These are phyloP conservation scores for Scolopax rusticola DNA, from an alignment of 2,797 vertebrate genomes.

Conservation along the genomic window DNA sequence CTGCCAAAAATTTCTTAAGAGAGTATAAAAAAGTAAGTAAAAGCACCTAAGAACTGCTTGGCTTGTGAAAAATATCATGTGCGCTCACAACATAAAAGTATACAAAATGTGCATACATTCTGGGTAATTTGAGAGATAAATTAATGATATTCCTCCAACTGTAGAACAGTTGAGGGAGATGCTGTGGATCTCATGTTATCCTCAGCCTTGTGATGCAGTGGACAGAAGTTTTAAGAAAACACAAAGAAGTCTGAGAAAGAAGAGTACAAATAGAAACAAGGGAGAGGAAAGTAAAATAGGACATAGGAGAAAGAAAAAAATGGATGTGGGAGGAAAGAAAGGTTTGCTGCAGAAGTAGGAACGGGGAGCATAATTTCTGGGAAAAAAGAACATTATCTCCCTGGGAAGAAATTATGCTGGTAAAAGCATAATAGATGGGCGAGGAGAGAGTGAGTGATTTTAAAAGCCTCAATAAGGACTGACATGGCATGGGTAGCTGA, in stretches of 20 bases:
- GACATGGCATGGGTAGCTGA: neutral
- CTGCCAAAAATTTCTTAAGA: neutral
- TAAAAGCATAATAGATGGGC: neutral
- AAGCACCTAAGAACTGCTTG: neutral
- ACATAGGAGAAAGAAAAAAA: neutral
- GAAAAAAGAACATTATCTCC: neutral
- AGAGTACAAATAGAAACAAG: neutral
- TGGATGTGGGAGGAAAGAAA: neutral
- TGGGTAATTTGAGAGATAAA: neutral
- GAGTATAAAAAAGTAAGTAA: neutral
- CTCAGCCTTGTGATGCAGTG: neutral
- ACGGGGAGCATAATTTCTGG: neutral
- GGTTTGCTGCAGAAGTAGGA: neutral
- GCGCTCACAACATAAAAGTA: neutral
- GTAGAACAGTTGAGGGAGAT: neutral
- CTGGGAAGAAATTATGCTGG: neutral
- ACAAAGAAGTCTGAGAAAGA: neutral
- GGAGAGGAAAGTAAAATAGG: neutral
- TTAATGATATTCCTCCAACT: neutral
- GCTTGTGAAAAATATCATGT: neutral
- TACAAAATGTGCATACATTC: neutral
- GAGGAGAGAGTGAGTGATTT: neutral
- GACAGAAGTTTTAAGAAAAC: neutral
- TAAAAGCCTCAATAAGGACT: neutral
- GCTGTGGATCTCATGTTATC: neutral